Conservation (phyloP, 1,140 invertebrate species). For the Achroia grisella region DNA sequence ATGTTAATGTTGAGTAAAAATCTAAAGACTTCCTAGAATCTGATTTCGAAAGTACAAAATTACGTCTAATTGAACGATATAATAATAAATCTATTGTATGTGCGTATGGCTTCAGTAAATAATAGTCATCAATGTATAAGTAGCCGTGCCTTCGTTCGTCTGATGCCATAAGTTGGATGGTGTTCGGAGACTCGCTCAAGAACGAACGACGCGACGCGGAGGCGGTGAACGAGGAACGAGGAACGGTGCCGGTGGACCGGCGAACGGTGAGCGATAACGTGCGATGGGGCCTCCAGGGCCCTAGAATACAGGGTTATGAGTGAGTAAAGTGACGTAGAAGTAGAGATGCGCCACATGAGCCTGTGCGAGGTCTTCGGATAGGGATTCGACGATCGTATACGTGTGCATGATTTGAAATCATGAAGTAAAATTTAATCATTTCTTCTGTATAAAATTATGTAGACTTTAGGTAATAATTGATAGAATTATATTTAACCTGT, state of each 20-base stretch:
- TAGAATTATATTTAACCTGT: constrained; percentile 71
- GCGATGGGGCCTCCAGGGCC: constrained; percentile 3
- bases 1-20: constrained; percentile 63
- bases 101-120: constrained; percentile 63
- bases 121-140: constrained; percentile 57
- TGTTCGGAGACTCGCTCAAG: constrained; percentile 23
- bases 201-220: background rate
- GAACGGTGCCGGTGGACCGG: too few species aligned
- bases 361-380: constrained; percentile 49
- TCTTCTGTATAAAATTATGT: constrained; percentile 63
- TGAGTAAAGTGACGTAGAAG: constrained; percentile 19
- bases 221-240: constrained; percentile 1
- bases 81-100: constrained; percentile 63
- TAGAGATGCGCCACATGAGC: constrained; percentile 23
- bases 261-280: background rate
- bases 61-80: constrained; percentile 59
- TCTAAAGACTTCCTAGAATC: constrained; percentile 67
- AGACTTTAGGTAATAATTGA: constrained; percentile 66
- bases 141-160: constrained; percentile 70
- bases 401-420: constrained; percentile 63
- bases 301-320: constrained; percentile 38
- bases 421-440: constrained; percentile 50
- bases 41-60: constrained; percentile 70
- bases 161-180: constrained; percentile 40
- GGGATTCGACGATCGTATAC: constrained; percentile 63